Evolutionary conservation across 1,140 invertebrate genomes (phyloP).

Genomic region (Aphidius ervi): DNA sequence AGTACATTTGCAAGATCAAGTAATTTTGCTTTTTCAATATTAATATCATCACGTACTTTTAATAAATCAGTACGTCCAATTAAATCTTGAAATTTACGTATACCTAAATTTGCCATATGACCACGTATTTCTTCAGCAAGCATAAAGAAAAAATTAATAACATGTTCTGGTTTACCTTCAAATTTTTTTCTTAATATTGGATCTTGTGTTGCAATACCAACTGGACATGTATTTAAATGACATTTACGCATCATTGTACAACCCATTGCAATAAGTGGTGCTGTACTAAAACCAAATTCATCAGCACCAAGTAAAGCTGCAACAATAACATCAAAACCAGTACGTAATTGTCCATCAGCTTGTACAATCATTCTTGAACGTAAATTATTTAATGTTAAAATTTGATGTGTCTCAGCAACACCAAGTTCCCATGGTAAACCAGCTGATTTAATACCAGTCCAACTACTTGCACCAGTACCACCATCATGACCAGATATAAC

Average conservation of each 20-base stretch:
- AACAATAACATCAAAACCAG: constrained; percentile 95
- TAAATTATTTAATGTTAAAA: constrained; percentile 91
- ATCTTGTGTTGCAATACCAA: constrained; percentile 98
- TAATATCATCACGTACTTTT: constrained; percentile 54
- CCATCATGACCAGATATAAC: constrained; percentile 98
- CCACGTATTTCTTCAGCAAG: constrained; percentile 92
- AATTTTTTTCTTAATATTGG: constrained; percentile 93
- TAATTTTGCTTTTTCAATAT: constrained; percentile 73
- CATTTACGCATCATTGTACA: constrained; percentile 99
- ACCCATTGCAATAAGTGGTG: constrained; percentile 93
- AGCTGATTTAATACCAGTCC: constrained; percentile 94
- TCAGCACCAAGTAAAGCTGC: constrained; percentile 94
- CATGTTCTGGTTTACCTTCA: constrained; percentile 94
- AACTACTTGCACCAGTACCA: constrained; percentile 95
- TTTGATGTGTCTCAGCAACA: constrained; percentile 96
- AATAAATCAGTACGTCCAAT: constrained; percentile 92
- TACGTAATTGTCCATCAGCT: constrained; percentile 90
- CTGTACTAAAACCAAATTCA: constrained; percentile 98
- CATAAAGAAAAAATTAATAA: constrained; percentile 97
- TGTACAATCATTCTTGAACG: constrained; percentile 91
- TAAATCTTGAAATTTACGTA: constrained; percentile 86
- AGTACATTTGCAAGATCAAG: constrained; percentile 83
- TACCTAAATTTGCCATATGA: constrained; percentile 87
- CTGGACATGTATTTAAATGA: constrained; percentile 98
- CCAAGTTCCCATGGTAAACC: constrained; percentile 98